Conservation (phyloP, 64 coral and sea anemone genomes). For the Hydrozoanthus tunicans region DNA sequence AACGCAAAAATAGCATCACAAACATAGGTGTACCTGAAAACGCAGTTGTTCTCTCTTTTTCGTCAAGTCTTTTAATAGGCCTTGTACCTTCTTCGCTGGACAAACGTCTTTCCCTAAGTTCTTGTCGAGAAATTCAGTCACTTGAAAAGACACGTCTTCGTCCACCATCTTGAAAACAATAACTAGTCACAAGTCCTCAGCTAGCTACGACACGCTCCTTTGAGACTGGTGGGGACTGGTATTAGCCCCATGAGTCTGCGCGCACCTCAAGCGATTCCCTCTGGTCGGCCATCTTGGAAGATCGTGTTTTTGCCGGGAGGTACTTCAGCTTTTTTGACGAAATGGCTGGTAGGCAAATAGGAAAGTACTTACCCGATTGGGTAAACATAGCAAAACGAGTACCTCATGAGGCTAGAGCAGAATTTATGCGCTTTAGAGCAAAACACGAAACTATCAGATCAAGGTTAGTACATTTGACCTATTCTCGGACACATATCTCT, state of each 20-base stretch:
- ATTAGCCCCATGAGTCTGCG: neutral
- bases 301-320: constrained; percentile 24
- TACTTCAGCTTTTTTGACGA: constrained; percentile 54
- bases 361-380: constrained; percentile 95
- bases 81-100: constrained; percentile 21
- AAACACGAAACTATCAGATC: constrained; percentile 85
- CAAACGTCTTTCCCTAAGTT: neutral
- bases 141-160: constrained; percentile 11
- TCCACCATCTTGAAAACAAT: constrained; percentile 44
- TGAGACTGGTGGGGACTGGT: neutral
- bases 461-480: constrained; percentile 42
- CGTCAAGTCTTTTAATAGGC: neutral
- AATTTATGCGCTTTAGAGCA: constrained; percentile 78
- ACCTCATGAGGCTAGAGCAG: constrained; percentile 77
- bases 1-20: neutral
- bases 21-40: constrained; percentile 16
- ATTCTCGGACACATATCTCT: neutral
- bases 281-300: constrained; percentile 79
- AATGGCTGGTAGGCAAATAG: constrained; percentile 98
- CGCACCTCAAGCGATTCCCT: constrained; percentile 1
- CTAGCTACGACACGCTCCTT: neutral
- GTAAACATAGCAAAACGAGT: constrained; percentile 84
- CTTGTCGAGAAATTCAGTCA: constrained; percentile 50
- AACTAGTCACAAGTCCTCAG: constrained; percentile 14
- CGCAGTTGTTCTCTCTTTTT: constrained; percentile 36